Conservation (phyloP, 2,888 invertebrate genomes). For the Nephrotoma flavescens region DNA sequence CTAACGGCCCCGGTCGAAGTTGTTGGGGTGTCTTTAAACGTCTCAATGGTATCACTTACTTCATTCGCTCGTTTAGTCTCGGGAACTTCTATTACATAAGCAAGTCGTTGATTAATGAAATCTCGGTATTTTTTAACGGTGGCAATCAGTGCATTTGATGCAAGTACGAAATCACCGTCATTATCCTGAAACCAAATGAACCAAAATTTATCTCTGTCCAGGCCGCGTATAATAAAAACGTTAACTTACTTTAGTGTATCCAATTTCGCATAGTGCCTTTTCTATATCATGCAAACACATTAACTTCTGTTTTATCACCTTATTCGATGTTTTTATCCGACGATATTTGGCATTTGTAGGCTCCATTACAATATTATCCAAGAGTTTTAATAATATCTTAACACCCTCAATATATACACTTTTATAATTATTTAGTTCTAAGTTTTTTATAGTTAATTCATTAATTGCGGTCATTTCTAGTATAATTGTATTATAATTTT, state of each 20-base stretch:
- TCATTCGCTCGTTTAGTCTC: neutral
- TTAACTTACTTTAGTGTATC: constrained; percentile 17
- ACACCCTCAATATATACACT: constrained; percentile 25
- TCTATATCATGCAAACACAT: constrained; percentile 21
- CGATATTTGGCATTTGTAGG: constrained; percentile 28
- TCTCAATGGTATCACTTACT: neutral
- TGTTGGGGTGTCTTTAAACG: neutral
- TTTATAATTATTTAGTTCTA: constrained; percentile 17
- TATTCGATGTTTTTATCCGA: constrained; percentile 26
- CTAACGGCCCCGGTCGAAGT: neutral
- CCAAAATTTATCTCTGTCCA: neutral
- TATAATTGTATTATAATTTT: neutral
- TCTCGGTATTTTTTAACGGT: constrained; percentile 26
- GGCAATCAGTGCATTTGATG: constrained; percentile 22
- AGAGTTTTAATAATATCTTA: constrained; percentile 25
- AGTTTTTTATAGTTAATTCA: constrained; percentile 1
- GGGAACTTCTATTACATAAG: neutral
- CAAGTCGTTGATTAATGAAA: constrained; percentile 14
- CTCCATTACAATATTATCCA: constrained; percentile 28
- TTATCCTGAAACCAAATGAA: constrained; percentile 10
- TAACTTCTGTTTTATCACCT: constrained; percentile 27
- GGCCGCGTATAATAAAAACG: neutral
- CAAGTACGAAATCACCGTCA: constrained; percentile 19
- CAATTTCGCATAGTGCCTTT: constrained; percentile 24
- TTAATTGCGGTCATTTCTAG: constrained; percentile 10